phyloP scores from a whole-genome alignment of 2,113 vertebrate species.

The Cepphus grylle region DNA sequence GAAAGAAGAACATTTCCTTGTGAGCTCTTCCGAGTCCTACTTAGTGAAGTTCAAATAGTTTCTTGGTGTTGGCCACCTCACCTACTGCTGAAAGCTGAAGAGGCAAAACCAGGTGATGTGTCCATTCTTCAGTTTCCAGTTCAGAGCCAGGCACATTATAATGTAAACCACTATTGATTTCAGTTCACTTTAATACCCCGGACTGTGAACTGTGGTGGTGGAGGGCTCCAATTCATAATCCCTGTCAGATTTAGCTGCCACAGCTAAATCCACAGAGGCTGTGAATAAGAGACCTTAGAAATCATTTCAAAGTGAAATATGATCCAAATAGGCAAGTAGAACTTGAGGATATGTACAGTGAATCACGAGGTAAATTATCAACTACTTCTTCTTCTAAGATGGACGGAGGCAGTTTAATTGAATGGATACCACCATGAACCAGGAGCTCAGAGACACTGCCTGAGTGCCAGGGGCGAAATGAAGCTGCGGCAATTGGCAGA shows the following conservation, averaged over 20 bases:
- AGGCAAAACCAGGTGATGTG: not conserved
- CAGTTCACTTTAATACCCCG: slow-evolving; percentile 48
- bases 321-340: not conserved
- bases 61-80: not conserved
- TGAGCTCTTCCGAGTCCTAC: not conserved
- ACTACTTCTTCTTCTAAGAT: not conserved
- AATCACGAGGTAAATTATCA: not conserved
- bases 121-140: slow-evolving; percentile 9
- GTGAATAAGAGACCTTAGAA: not conserved
- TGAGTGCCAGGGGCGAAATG: not conserved
- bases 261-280: slow-evolving; percentile 13
- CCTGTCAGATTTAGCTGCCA: slow-evolving; percentile 6
- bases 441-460: not conserved
- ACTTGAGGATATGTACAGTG: not conserved
- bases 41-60: not conserved
- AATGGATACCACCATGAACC: not conserved
- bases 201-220: slow-evolving; percentile 40
- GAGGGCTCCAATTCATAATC: slow-evolving; percentile 38
- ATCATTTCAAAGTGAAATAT: not conserved
- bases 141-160: slow-evolving; percentile 8
- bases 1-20: not conserved
- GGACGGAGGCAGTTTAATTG: not conserved
- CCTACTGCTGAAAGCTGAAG: not conserved
- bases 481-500: not conserved
- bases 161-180: slow-evolving; percentile 63